phyloP scores from a whole-genome alignment of 2,797 vertebrate genomes.

The Melanotaenia trifasciata region DNA sequence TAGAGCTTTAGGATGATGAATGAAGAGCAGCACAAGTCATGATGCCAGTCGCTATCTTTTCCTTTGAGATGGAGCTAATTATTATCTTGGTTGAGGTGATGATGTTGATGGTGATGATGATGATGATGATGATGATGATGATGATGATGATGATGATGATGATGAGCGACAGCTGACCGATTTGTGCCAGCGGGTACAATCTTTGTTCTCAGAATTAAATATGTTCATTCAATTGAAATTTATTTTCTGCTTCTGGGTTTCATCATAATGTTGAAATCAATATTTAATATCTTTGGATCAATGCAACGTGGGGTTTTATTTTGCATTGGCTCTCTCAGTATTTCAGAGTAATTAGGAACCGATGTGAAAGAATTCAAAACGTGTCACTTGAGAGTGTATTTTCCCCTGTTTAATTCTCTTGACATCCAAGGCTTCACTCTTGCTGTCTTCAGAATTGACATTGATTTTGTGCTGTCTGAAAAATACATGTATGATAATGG shows the following conservation, averaged over 20 bases:
- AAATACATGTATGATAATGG: not conserved
- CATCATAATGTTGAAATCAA: conserved; percentile 77
- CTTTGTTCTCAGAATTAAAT: conserved; percentile 74
- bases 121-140: conserved; percentile 2
- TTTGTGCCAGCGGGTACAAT: conserved; percentile 70
- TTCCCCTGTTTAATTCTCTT: conserved; percentile 16
- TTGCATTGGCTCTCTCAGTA: conserved; percentile 63
- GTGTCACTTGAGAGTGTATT: conserved; percentile 17
- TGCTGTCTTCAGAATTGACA: not conserved
- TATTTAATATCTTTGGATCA: conserved; percentile 84
- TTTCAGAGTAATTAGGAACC: conserved; percentile 44
- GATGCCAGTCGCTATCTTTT: conserved; percentile 46
- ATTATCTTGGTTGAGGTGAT: conserved; percentile 61
- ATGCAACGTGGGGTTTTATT: conserved; percentile 66
- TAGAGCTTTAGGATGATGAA: not conserved
- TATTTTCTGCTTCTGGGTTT: conserved; percentile 71
- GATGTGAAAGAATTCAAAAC: conserved; percentile 5
- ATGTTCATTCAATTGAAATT: conserved; percentile 77
- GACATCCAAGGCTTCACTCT: not conserved
- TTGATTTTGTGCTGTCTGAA: not conserved
- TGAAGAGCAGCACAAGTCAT: too few relatives aligned
- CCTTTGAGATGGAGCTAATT: conserved; percentile 51
- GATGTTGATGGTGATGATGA: not conserved
- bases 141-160: conserved; percentile 49
- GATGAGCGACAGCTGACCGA: conserved; percentile 76